A percentile compares a stretch with the other conserved stretches of the same genome.
Conservation (phyloP, 2,797 vertebrate species). For the Orientallactaga sibirica region DNA sequence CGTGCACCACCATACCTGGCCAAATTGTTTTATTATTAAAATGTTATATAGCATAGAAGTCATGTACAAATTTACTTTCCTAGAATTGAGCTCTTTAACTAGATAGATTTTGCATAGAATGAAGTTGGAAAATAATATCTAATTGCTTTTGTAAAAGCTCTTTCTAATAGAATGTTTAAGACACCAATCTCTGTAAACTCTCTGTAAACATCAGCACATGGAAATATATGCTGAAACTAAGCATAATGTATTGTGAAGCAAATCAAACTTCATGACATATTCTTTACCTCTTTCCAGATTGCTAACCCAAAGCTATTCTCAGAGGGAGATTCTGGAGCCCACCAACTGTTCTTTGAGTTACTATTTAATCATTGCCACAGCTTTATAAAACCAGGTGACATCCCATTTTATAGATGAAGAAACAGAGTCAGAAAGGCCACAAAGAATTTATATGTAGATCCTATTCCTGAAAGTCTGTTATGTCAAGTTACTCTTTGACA, state of each 20-base stretch:
- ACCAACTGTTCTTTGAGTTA: neutral
- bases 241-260: neutral
- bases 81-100: slow-evolving; percentile 27
- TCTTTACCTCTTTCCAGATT: neutral
- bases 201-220: neutral
- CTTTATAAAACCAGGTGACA: neutral
- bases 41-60: neutral
- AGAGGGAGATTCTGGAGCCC: neutral
- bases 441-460: slow-evolving; percentile 23
- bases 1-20: too few relatives aligned
- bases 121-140: slow-evolving; percentile 41
- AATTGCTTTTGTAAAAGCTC: neutral
- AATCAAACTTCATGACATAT: neutral
- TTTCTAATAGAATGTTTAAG: slow-evolving; percentile 28
- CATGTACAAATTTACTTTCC: neutral
- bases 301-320: neutral
- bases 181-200: neutral
- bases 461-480: neutral
- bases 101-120: slow-evolving; percentile 5
- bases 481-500: too few relatives aligned
- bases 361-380: neutral
- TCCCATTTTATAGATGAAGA: neutral
- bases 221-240: slow-evolving; percentile 45
- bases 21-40: too few relatives aligned
- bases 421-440: neutral